Base-by-base conservation (phyloP, 2,888 invertebrate species). In the Conistra vaccinii region DNA sequence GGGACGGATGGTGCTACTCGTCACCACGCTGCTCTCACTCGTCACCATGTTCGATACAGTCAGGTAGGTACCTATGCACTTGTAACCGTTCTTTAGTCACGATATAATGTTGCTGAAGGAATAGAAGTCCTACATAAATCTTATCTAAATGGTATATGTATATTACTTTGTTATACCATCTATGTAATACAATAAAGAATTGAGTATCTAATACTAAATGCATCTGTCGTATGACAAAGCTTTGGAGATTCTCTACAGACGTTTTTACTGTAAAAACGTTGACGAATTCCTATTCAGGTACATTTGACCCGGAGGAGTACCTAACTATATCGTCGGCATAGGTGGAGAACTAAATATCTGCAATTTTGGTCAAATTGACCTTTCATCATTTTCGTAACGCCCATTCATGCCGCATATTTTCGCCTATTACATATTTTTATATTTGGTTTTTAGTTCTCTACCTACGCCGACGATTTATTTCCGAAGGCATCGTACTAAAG, bases 31-130 rank as follows among this genome's bases (percentile, higher is more conserved):
- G 23, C 95, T 97, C 6, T 97, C 97, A 1, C 94, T 97, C 42
- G 97, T 97, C 91, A 97, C 97, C 76, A 97, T 97, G 97, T 97
- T 97, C 90, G 97, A 97, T 90, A 97, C 97, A 66, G 97, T 97
- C 88, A 97, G 97, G 97, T 97, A 97, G 97, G 97, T 97, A 58
- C n/a, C 23, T 51, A 68, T 62, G 45, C 68, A 61, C 62, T n/a
- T 42, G 57, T n/a, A 42, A 12, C 10, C 12, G 26, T 23, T 62
- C 5, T 60, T 35, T 45, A 20, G n/a, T 60, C 14, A 32, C 23
- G 5, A 39, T 17, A 35, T n/a, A 26, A 62, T 32, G 2, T 53
- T 69, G 26, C 23, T 57, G 2, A 39, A 62, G 17, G 17, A 35
- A 45, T 26, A 42, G 9, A 65, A 78, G 6, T n/a, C 26, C 12